A percentile compares a stretch with the other conserved stretches of the same genome.
Evolutionary conservation across 2,113 vertebrate genomes (phyloP).

Genomic region (Heptranchias perlo): DNA sequence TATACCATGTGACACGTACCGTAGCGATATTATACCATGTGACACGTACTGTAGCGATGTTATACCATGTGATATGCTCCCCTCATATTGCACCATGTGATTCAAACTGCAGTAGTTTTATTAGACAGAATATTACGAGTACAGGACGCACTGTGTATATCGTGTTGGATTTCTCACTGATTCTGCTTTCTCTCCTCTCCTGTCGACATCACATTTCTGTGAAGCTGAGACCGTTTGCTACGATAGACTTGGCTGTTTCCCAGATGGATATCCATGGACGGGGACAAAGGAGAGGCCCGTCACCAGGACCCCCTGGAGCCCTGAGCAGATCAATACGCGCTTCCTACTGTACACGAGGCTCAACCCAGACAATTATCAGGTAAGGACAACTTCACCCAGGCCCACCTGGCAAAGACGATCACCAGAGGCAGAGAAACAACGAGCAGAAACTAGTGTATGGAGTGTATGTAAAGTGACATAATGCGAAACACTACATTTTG

Average conservation of each 20-base stretch:
- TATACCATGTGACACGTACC: not conserved
- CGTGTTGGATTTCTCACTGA: not conserved
- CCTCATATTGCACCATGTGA: not conserved
- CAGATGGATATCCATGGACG: slow-evolving; percentile 63
- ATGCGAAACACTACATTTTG: no score
- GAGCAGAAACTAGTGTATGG: no score
- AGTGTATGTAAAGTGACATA: no score
- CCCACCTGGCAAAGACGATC: no score
- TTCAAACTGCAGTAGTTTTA: not conserved
- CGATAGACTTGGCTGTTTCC: slow-evolving; percentile 65
- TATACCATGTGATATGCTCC: not conserved
- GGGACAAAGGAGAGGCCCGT: slow-evolving; percentile 58
- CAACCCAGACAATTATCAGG: slow-evolving; percentile 64
- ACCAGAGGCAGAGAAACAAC: not conserved
- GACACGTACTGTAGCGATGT: not conserved
- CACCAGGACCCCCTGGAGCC: slow-evolving; percentile 58
- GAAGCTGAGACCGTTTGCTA: slow-evolving; percentile 51
- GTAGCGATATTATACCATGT: not conserved
- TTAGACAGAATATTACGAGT: not conserved
- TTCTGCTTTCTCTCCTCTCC: not conserved
- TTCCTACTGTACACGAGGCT: slow-evolving; percentile 68
- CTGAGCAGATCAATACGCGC: slow-evolving; percentile 58
- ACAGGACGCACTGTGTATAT: not conserved
- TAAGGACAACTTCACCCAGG: slow-evolving; percentile 39
- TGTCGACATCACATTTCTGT: not conserved